phyloP scores from a whole-genome alignment of 2,888 invertebrate species.

The Thalpophila matura region DNA sequence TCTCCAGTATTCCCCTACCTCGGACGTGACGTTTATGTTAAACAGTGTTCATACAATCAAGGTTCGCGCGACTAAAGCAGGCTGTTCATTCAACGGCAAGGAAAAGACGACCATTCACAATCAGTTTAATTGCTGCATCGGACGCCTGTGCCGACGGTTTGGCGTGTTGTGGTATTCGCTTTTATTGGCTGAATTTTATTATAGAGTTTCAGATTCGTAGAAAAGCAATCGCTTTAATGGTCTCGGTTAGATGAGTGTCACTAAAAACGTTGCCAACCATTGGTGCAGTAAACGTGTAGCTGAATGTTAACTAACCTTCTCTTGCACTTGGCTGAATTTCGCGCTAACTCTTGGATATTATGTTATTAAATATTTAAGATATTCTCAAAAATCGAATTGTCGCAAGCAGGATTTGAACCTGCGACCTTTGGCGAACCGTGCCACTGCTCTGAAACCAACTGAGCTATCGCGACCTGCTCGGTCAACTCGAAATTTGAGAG shows the following conservation, averaged over 20 bases:
- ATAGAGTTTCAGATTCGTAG: background rate
- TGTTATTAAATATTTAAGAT: too few species aligned
- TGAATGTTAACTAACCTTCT: too few species aligned
- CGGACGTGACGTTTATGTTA: slow-evolving; percentile 48
- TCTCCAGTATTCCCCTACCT: background rate
- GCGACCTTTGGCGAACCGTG: too few species aligned
- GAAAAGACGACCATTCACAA: slow-evolving; percentile 65
- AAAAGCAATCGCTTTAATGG: background rate
- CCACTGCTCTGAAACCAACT: too few species aligned
- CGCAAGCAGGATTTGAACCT: too few species aligned
- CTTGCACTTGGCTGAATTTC: too few species aligned
- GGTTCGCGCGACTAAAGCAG: slow-evolving; percentile 49
- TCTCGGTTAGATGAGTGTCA: background rate
- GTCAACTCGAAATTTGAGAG: too few species aligned
- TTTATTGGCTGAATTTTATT: slow-evolving; percentile 31
- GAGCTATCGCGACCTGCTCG: too few species aligned
- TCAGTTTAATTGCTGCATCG: slow-evolving; percentile 67
- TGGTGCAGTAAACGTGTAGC: too few species aligned
- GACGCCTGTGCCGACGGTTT: slow-evolving; percentile 32
- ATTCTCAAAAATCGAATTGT: too few species aligned
- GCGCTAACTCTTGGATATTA: too few species aligned
- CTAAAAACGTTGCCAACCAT: too few species aligned
- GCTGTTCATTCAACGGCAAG: slow-evolving; percentile 52
- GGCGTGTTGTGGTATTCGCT: slow-evolving; percentile 30
- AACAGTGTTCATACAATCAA: slow-evolving; percentile 44